Evolutionary conservation across 2,797 vertebrate genomes (phyloP), one percentile per base, ranked within the genome.

Genomic region (Chaetophractus vellerosus): DNA sequence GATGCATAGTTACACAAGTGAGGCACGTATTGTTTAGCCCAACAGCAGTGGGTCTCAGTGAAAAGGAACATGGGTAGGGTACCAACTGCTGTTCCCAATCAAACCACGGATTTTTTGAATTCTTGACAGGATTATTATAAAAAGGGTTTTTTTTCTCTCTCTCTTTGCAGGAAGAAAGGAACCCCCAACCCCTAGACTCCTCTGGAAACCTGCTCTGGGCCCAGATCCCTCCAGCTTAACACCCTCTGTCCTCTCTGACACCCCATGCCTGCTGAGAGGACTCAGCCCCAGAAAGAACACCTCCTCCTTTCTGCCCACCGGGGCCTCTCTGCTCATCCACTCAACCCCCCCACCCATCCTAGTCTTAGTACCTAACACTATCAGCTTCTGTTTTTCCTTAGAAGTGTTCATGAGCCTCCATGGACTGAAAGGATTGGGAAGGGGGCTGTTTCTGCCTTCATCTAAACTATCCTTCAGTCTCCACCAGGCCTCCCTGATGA

Each of bases 81-180:
- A 78, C 36, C 79, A 87, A 78, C 7, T 76, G n/a, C 71, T 63
- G 1, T 91, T 96, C 94, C 69, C 57, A 90, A 59, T 12, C 18
- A 45, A 90, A 86, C 28, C 74, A 11, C 83, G 7, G 59, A 66
- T 76, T 72, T 87, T 21, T 48, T 50, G 4, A 75, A 18, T 24
- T 88, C 48, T 76, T 75, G 23, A 91, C 41, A 45, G 36, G 18
- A 59, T 68, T 91, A 75, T 61, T 90, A 88, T 64, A 92, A 79
- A n/a, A 95, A 93, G 2, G 0, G 5, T 38, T 55, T 66, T 28
- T 9, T 28, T 3, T 11, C 64, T n/a, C n/a, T n/a, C n/a, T 61
- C 38, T 57, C 1, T 72, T 66, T 81, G 41, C 28, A 57, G 48
- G 48, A 93, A 75, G 86, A 63, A 94, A 4, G 9, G 7, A 87